Base-by-base conservation (phyloP, 2,888 invertebrate species). In the Conomelus anceps region DNA sequence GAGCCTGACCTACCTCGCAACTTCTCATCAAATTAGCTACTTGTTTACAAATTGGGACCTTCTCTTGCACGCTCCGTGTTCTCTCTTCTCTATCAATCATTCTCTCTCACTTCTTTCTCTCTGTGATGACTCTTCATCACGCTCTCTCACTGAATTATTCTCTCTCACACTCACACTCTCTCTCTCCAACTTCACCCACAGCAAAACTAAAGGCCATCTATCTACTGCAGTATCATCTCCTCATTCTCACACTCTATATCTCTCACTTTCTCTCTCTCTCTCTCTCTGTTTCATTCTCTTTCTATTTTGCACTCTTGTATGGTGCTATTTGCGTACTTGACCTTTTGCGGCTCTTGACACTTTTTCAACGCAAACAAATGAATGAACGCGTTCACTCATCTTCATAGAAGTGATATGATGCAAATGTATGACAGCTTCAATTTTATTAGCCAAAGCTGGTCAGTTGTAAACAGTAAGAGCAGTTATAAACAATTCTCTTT, bases 191-290 rank as follows among this genome's bases (percentile, higher is more conserved):
- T n/a, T n/a, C n/a, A n/a, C n/a, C n/a, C n/a, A n/a, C n/a, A n/a
- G n/a, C n/a, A n/a, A n/a, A n/a, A n/a, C n/a, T n/a, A n/a, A n/a
- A n/a, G n/a, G n/a, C n/a, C 63, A n/a, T n/a, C 7, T 9, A 3
- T 63, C n/a, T 26, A 7, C 26, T 7, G 26, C 26, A 7, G 26
- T 11, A 26, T 26, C 26, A 26, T 11, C 6, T 26, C 11, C 26
- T 26, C 11, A 17, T 34, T 6, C 11, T 1, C 13, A 1, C n/a
- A n/a, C n/a, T 13, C n/a, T 63, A 20, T 63, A 3, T 63, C 1
- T 63, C n/a, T 63, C 63, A n/a, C 63, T 63, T 4, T 13, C 63
- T 63, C n/a, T 90, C 86, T 89, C 90, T 89, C 88, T 41, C 20
- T 86, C 34, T 89, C 89, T 88, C 23, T 24, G 29, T 13, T 22